Percentiles rank a stretch among this genome's conserved stretches.
phyloP scores from a whole-genome alignment of 2,797 vertebrate genomes.

The Acanthiza pusilla region DNA sequence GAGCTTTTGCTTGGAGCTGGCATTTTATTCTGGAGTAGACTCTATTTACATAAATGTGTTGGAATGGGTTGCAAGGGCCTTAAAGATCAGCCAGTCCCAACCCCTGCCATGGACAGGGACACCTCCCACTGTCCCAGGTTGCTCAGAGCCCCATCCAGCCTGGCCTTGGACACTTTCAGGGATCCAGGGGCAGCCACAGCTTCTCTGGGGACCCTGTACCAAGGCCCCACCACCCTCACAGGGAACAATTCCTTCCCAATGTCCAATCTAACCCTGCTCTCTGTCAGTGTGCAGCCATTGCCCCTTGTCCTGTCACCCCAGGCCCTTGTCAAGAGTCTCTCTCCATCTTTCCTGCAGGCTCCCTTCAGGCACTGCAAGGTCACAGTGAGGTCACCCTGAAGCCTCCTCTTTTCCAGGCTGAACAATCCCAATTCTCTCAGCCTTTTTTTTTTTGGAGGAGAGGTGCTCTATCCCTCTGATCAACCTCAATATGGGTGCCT shows the following conservation, averaged over 20 bases:
- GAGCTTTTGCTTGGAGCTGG: background rate
- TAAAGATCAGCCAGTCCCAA: background rate
- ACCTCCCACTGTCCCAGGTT: background rate
- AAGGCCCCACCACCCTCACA: background rate
- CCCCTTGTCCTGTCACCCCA: background rate
- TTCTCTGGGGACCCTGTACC: background rate
- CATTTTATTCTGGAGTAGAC: background rate
- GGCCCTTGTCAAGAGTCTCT: background rate
- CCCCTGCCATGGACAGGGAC: background rate
- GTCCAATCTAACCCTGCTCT: rapidly evolving
- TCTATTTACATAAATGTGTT: background rate
- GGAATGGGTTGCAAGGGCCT: background rate
- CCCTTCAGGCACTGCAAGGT: background rate
- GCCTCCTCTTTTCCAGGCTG: background rate
- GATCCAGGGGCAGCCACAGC: background rate
- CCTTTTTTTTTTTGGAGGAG: background rate
- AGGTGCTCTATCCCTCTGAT: background rate
- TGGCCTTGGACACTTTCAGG: rapidly evolving
- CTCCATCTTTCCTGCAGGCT: background rate
- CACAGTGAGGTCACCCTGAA: background rate
- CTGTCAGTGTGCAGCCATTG: background rate
- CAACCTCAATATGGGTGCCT: background rate
- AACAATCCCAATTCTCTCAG: background rate
- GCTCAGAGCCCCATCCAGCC: background rate
- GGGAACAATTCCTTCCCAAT: rapidly evolving